Evolutionary conservation across 37 sponge, comb jelly and placozoan genomes (phyloP).

Genomic region (Spongilla lacustris): DNA sequence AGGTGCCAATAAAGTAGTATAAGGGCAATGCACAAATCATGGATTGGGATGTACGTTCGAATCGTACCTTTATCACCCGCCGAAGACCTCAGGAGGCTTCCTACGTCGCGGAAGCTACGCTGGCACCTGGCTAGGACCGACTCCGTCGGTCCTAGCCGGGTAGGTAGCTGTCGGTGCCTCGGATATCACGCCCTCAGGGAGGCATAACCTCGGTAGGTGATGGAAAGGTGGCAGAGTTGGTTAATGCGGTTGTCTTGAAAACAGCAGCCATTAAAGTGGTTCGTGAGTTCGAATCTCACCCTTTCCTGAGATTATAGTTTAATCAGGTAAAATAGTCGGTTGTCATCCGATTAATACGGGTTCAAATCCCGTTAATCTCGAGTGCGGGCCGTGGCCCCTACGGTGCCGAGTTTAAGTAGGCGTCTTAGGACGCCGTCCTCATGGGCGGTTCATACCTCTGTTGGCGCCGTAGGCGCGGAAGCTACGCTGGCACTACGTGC

Average conservation of each 20-base stretch:
- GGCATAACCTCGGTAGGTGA: not conserved
- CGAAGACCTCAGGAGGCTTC: no score
- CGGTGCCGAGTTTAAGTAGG: not conserved
- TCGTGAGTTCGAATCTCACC: conserved; percentile 60
- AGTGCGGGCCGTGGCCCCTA: not conserved
- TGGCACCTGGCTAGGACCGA: no score
- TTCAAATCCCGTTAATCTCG: conserved; percentile 24
- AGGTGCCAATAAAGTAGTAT: conserved; percentile 6
- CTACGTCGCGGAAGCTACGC: no score
- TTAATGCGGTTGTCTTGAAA: conserved; percentile 71
- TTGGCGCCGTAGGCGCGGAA: no score
- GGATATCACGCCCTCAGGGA: no score
- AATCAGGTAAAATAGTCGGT: conserved; percentile 31
- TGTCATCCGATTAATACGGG: conserved; percentile 36
- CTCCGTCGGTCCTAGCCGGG: no score
- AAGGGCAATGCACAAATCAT: not conserved
- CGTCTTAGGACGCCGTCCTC: not conserved
- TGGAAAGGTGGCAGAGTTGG: conserved; percentile 59
- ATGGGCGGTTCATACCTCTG: no score
- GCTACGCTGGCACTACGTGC: no score
- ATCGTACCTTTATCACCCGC: no score
- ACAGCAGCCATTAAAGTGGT: conserved; percentile 14
- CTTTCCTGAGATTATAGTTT: conserved; percentile 43
- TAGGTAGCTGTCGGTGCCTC: no score
- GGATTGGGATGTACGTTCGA: no score